phyloP scores from a whole-genome alignment of 2,113 vertebrate species.

The Colossoma macropomum region DNA sequence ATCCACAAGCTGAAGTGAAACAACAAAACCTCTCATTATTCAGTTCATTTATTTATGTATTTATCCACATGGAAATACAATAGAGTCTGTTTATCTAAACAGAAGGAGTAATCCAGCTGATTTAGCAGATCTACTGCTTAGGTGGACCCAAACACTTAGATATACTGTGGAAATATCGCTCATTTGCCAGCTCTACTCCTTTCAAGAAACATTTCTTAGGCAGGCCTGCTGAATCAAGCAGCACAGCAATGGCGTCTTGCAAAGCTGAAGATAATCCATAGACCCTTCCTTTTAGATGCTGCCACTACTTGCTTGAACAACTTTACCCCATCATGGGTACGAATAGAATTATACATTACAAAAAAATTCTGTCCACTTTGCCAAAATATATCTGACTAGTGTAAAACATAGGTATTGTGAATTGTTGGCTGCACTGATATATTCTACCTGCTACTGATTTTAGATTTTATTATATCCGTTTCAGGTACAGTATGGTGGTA shows the following conservation, averaged over 20 bases:
- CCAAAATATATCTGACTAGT: too few relatives aligned
- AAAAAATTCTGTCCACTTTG: too few relatives aligned
- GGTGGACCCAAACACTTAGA: neutral
- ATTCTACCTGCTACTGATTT: too few relatives aligned
- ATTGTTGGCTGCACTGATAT: too few relatives aligned
- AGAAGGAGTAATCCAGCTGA: neutral
- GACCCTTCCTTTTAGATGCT: neutral
- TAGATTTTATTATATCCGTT: too few relatives aligned
- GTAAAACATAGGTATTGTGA: too few relatives aligned
- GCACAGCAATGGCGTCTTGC: slow-evolving; percentile 57
- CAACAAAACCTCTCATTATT: neutral
- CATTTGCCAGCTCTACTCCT: neutral
- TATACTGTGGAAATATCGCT: slow-evolving; percentile 1
- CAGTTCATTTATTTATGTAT: too few relatives aligned
- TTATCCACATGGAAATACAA: neutral
- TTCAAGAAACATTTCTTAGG: neutral
- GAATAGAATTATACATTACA: too few relatives aligned
- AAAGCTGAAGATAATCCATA: neutral
- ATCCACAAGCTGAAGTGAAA: neutral
- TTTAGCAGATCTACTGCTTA: neutral
- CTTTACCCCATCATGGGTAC: too few relatives aligned
- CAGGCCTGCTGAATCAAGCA: slow-evolving; percentile 64
- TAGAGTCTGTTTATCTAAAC: neutral
- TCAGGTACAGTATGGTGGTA: too few relatives aligned
- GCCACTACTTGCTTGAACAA: too few relatives aligned